phyloP scores from a whole-genome alignment of 1,140 invertebrate genomes.

The Drosophila truncata region DNA sequence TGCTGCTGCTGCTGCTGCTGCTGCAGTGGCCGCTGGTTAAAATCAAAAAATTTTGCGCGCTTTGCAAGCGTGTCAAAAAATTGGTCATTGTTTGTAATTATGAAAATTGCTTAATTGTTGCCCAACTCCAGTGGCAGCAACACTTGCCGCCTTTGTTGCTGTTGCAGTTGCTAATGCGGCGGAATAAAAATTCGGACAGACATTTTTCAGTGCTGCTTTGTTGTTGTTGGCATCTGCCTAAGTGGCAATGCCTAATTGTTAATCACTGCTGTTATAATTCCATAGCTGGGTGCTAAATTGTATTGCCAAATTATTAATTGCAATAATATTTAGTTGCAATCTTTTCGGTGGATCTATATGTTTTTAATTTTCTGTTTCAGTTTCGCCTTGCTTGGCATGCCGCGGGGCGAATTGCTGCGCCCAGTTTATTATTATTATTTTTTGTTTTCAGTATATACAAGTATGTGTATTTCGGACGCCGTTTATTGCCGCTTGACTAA shows the following conservation, averaged over 20 bases:
- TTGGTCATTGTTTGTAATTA: conserved; percentile 84
- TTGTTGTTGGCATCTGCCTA: conserved; percentile 69
- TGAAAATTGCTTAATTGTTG: conserved; percentile 84
- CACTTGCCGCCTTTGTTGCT: conserved; percentile 27
- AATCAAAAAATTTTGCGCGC: conserved; percentile 76
- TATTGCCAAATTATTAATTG: conserved; percentile 78
- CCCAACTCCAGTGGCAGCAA: conserved; percentile 65
- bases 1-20: conserved; percentile 7
- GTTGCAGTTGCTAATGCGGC: conserved; percentile 51
- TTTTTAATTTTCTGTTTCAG: conserved; percentile 40
- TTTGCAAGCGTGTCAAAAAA: conserved; percentile 83
- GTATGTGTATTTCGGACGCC: conserved; percentile 32
- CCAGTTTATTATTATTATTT: conserved; percentile 60
- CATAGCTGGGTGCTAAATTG: conserved; percentile 48
- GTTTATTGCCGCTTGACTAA: conserved; percentile 78
- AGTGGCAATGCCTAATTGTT: conserved; percentile 72
- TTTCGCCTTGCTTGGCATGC: conserved; percentile 22
- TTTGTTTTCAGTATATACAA: no score
- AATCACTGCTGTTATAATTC: conserved; percentile 70
- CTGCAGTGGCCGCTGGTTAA: conserved; percentile 74
- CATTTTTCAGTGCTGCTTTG: conserved; percentile 27
- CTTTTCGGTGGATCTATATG: conserved; percentile 36
- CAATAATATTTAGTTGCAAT: conserved; percentile 70
- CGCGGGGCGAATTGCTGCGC: conserved; percentile 61
- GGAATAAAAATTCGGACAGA: conserved; percentile 40